Evolutionary conservation across 2,797 vertebrate species (phyloP), one percentile per base, ranked within the genome.

Genomic region (Acipenser ruthenus): DNA sequence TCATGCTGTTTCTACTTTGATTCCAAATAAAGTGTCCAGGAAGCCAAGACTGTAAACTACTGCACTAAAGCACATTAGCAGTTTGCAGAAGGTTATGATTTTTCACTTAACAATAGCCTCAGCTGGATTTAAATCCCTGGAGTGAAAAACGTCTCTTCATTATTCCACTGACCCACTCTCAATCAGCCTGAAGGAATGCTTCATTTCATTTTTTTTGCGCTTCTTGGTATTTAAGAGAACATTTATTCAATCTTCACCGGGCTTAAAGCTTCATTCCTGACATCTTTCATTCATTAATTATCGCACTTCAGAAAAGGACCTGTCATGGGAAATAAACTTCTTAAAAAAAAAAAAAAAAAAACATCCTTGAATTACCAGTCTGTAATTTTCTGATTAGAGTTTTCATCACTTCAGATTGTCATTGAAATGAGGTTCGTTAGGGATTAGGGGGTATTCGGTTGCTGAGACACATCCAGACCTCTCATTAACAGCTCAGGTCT

Each of bases 321-420:
- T 73, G 71, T 74, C 74, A 71, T 64, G 73, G 75, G 72, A 79
- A 80, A 78, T 72, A 75, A 73, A 77, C 56, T 72, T 64, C 73
- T 78, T 76, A 73, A 73, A 73, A 37, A 37, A 37, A 37, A 37
- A 37, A 37, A 37, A 37, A 37, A 37, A 37, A 37, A 37, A 37
- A 3, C 72, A 71, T 72, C 62, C 71, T 73, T 71, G 68, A 74
- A 74, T 73, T 71, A 64, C 74, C 62, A 69, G 71, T 72, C 75
- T 75, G 69, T 75, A 78, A 79, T 75, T 79, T 71, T 77, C 74
- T 71, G 76, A 83, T 82, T 82, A 80, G 73, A 76, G 68, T 69
- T 74, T 72, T 75, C 72, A 64, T 77, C 72, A 64, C 77, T 70
- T 12, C 65, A 72, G 76, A 78, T 79, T 77, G 77, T 78, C 76